A percentile compares a stretch with the other conserved stretches of the same genome.
Evolutionary conservation across 2,113 vertebrate species (phyloP).

Genomic region (Corvus moneduloides): DNA sequence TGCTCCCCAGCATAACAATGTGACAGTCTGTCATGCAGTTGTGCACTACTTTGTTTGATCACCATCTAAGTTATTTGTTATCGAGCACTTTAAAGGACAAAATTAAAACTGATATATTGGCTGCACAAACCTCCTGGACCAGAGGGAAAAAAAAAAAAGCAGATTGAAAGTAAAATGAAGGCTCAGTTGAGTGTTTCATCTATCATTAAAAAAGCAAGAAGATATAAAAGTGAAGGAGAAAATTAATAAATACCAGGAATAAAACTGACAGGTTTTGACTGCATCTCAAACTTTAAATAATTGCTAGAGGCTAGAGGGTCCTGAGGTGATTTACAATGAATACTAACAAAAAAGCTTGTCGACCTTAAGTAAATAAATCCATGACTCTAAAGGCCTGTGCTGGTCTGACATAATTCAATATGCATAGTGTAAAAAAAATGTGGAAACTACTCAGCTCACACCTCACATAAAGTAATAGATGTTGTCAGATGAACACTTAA

Average conservation of each 20-base stretch:
- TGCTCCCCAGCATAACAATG: neutral
- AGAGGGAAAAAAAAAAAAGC: neutral
- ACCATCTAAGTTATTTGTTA: accelerated
- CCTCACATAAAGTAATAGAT: neutral
- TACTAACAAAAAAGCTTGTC: neutral
- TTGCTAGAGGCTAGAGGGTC: neutral
- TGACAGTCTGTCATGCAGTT: neutral
- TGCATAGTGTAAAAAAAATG: neutral
- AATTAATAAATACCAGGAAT: neutral
- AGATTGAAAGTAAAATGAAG: neutral
- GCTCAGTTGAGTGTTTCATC: neutral
- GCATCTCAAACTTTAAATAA: neutral
- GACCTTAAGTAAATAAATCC: constrained; percentile 4
- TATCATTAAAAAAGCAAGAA: neutral
- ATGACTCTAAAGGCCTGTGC: neutral
- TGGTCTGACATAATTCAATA: neutral
- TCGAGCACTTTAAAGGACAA: neutral
- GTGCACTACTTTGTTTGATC: neutral
- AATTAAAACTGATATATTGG: neutral
- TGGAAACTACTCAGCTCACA: neutral
- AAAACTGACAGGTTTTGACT: neutral
- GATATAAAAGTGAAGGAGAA: neutral
- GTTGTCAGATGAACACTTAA: neutral
- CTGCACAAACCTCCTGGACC: neutral
- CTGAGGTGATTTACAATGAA: neutral